A percentile compares a stretch with the other conserved stretches of the same genome.
phyloP scores from a whole-genome alignment of 2,797 vertebrate species.

The Xyrichtys novacula region DNA sequence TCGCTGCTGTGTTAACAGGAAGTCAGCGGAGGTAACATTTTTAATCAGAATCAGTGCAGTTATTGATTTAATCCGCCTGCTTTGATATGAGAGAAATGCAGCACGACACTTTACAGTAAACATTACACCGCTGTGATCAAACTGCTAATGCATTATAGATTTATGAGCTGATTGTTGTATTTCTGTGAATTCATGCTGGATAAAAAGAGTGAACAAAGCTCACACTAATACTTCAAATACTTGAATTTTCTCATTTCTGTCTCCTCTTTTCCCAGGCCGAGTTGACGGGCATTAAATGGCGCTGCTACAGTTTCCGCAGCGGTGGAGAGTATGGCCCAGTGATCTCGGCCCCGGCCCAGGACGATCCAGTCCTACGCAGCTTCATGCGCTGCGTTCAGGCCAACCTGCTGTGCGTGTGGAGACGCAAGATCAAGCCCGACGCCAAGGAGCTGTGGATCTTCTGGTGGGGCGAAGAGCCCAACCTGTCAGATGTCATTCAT shows the following conservation, averaged over 20 bases:
- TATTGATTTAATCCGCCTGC: constrained; percentile 50
- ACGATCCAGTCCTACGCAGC: constrained; percentile 97
- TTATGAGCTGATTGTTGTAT: constrained; percentile 6
- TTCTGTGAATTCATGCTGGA: neutral
- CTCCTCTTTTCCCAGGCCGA: constrained; percentile 86
- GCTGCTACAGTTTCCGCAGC: constrained; percentile 95
- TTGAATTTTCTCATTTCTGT: constrained; percentile 7
- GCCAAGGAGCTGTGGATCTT: constrained; percentile 98
- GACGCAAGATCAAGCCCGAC: constrained; percentile 93
- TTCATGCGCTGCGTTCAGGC: constrained; percentile 97
- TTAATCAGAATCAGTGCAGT: constrained; percentile 18
- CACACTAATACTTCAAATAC: too few relatives aligned
- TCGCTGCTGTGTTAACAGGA: constrained; percentile 44
- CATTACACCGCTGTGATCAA: neutral
- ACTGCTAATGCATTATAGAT: constrained; percentile 14
- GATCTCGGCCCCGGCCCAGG: constrained; percentile 97
- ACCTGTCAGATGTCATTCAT: constrained; percentile 95
- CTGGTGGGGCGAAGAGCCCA: constrained; percentile 99
- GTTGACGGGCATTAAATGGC: constrained; percentile 99
- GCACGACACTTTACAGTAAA: constrained; percentile 15
- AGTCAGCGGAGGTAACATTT: constrained; percentile 33
- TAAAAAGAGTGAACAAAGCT: neutral
- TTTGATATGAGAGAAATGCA: constrained; percentile 49
- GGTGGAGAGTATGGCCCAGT: constrained; percentile 96
- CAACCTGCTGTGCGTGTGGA: constrained; percentile 98